Evolutionary conservation across 23 tunicate genomes (phyloP), one percentile per base, ranked within the genome.

Genomic region (Halocynthia aurantium): DNA sequence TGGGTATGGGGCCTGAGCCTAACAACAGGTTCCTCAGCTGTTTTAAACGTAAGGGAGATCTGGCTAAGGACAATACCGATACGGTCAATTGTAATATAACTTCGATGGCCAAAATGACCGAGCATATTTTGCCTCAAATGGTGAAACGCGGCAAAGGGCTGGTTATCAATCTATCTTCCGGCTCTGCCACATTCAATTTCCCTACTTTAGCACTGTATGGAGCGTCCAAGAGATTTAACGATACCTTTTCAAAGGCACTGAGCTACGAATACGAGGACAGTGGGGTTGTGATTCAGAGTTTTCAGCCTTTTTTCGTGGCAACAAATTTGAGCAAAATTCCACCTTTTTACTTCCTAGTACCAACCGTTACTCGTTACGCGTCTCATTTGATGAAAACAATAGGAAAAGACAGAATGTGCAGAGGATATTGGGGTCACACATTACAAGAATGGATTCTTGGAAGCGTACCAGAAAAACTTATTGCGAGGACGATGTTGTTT

Each of bases 191-290:
- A n/a, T 67, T 67, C 7, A 84, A 84, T 7, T 76, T 84, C 13
- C 97, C 97, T 6, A 21, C 77, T 20, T 51, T 85, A 22, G 10
- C 91, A 18, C 62, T 91, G 11, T 91, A 91, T 67, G 77, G 91
- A 10, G 91, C 91, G 7, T 55, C 97, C n/a, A 91, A 91, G 52
- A 73, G 52, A 62, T 91, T 85, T 82, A 89, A 86, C 31, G 91
- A 85, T 62, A 63, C 78, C 56, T 85, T 91, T 65, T 91, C 97
- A 4, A 70, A 76, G 57, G 50, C 81, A 19, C 50, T 91, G 9
- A 53, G 68, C 55, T 17, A 17, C 67, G 97, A 91, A 72, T 91
- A 85, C 51, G 73, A 67, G 17, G 53, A 71, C 17, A 55, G 76
- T 65, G 97, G 97, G 57, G 58, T 91, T 51, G 72, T 85, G 51